Evolutionary conservation across 2,113 vertebrate species (phyloP).

Genomic region (Pterocles gutturalis): DNA sequence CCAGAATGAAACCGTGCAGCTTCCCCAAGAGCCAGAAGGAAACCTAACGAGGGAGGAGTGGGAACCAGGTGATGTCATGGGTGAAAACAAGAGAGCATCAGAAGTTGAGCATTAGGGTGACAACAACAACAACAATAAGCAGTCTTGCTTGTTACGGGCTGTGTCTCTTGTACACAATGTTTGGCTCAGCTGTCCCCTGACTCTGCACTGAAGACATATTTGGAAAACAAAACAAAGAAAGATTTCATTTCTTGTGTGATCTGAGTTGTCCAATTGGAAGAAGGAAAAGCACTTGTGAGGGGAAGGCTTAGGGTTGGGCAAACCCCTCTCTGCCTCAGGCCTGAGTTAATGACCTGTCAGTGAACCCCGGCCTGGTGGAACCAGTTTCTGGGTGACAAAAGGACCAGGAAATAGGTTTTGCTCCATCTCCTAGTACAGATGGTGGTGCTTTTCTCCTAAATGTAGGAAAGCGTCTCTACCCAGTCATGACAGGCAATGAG

Average conservation of each 20-base stretch:
- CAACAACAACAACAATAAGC: neutral
- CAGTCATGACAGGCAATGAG: neutral
- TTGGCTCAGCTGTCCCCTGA: neutral
- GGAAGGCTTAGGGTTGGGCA: neutral
- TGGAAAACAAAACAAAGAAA: neutral
- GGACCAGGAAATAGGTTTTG: neutral
- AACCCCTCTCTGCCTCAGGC: neutral
- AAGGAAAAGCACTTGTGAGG: neutral
- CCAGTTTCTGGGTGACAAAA: conserved; percentile 16
- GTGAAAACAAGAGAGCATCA: neutral
- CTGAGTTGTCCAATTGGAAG: neutral
- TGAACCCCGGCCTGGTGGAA: conserved; percentile 6
- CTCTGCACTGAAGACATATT: neutral
- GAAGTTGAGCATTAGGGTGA: neutral
- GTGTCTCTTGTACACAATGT: neutral
- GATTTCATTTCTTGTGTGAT: neutral
- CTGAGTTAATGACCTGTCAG: neutral
- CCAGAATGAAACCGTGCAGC: neutral
- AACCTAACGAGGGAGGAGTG: neutral
- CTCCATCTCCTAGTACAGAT: neutral
- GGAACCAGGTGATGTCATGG: neutral
- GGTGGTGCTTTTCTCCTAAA: neutral
- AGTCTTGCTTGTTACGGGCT: neutral
- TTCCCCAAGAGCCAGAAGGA: neutral
- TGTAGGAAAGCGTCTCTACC: neutral